Percentiles rank a stretch among this genome's conserved stretches.
phyloP scores from a whole-genome alignment of 2,888 invertebrate genomes.

The Asteroscopus sphinx region DNA sequence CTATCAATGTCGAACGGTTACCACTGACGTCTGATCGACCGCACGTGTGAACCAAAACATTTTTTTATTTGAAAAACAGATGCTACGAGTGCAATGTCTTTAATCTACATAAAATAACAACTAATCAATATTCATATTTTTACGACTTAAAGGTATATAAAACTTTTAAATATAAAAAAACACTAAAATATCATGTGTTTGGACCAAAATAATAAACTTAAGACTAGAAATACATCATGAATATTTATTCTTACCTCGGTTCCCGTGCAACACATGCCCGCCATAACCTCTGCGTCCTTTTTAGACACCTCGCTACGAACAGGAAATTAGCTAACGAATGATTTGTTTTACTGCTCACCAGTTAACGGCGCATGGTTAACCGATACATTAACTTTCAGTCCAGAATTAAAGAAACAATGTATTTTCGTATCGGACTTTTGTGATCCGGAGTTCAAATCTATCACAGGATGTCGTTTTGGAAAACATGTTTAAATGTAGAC shows the following conservation, averaged over 20 bases:
- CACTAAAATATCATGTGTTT: conserved; percentile 62
- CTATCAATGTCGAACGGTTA: too few species aligned
- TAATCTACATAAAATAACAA: too few species aligned
- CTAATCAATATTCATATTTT: too few species aligned
- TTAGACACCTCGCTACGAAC: conserved; percentile 71
- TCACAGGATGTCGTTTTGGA: conserved; percentile 19
- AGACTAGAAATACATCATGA: not conserved
- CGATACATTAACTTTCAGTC: conserved; percentile 15
- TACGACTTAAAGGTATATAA: too few species aligned
- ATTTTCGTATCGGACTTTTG: conserved; percentile 23
- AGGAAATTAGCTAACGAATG: conserved; percentile 28
- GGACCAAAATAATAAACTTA: conserved; percentile 67
- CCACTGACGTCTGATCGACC: too few species aligned
- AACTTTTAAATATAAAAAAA: too few species aligned
- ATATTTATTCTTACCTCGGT: conserved; percentile 67
- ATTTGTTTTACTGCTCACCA: conserved; percentile 20
- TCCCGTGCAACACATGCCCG: conserved; percentile 71
- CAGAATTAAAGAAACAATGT: conserved; percentile 8
- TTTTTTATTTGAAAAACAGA: too few species aligned
- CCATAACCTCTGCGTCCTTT: conserved; percentile 79
- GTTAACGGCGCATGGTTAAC: conserved; percentile 3
- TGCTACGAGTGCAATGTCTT: too few species aligned
- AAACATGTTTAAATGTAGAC: conserved; percentile 1
- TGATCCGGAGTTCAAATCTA: conserved; percentile 34
- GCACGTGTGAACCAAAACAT: too few species aligned